phyloP scores from a whole-genome alignment of 2,797 vertebrate genomes.

The Chiroxiphia lanceolata region DNA sequence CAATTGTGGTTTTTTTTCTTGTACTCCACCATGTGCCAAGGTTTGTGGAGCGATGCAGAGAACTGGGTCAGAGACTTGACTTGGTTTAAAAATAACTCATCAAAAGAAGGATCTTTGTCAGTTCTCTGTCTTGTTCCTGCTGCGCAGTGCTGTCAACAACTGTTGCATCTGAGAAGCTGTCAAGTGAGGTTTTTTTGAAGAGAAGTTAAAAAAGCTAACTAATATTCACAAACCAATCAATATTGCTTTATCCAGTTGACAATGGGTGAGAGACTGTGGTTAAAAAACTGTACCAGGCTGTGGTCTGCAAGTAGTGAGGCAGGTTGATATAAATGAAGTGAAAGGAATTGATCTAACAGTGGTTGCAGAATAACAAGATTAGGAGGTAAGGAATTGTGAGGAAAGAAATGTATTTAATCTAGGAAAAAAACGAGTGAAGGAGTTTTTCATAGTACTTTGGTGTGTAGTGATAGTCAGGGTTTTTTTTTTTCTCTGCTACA shows the following conservation, averaged over 20 bases:
- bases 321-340: neutral
- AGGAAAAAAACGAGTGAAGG: neutral
- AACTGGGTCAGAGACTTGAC: constrained; percentile 46
- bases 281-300: neutral
- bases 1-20: neutral
- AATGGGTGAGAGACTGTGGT: neutral
- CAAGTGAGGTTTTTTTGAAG: neutral
- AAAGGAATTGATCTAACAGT: neutral
- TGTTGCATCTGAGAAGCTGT: neutral
- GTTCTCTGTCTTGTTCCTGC: neutral
- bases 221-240: neutral
- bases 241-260: neutral
- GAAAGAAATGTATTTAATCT: neutral
- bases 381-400: neutral
- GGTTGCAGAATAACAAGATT: neutral
- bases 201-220: neutral
- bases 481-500: neutral
- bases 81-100: constrained; percentile 54
- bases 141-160: neutral
- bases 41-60: neutral
- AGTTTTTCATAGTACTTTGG: neutral
- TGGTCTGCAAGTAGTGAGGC: neutral
- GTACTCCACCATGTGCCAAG: neutral
- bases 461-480: fast-evolving
- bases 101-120: constrained; percentile 8